A percentile compares a stretch with the other conserved stretches of the same genome.
Conservation (phyloP, 1,140 invertebrate genomes). For the Musca domestica region DNA sequence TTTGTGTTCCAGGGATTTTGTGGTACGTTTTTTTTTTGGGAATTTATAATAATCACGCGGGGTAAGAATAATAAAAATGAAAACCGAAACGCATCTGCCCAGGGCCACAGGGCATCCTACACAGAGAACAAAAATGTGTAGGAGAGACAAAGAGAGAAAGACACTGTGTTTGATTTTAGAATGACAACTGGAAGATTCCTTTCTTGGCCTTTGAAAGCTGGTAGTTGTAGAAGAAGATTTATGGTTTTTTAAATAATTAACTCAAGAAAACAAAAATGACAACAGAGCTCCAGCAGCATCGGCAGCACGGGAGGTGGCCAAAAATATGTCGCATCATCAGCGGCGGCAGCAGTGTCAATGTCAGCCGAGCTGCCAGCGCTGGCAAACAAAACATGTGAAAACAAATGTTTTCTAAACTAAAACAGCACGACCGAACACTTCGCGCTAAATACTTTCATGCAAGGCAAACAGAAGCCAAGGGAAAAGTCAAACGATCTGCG, state of each 20-base stretch:
- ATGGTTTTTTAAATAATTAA: conserved; percentile 21
- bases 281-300: neutral
- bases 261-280: neutral
- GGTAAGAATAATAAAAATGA: conserved; percentile 4
- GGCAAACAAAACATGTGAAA: conserved; percentile 15
- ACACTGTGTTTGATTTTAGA: too few species aligned
- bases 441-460: neutral
- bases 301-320: too few species aligned
- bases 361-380: neutral
- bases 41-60: conserved; percentile 9
- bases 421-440: conserved; percentile 14
- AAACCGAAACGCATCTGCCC: neutral
- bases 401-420: conserved; percentile 20
- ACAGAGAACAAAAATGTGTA: too few species aligned
- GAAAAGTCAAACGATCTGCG: conserved; percentile 2
- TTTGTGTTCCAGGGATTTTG: neutral
- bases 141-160: too few species aligned
- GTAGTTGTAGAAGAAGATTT: conserved; percentile 8
- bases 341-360: conserved; percentile 5
- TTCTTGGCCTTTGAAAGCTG: too few species aligned
- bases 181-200: too few species aligned
- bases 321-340: conserved; percentile 5
- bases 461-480: neutral
- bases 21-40: conserved; percentile 5
- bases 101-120: neutral